phyloP scores from a whole-genome alignment of 2,888 invertebrate genomes.

The Trachelus iudaicus region DNA sequence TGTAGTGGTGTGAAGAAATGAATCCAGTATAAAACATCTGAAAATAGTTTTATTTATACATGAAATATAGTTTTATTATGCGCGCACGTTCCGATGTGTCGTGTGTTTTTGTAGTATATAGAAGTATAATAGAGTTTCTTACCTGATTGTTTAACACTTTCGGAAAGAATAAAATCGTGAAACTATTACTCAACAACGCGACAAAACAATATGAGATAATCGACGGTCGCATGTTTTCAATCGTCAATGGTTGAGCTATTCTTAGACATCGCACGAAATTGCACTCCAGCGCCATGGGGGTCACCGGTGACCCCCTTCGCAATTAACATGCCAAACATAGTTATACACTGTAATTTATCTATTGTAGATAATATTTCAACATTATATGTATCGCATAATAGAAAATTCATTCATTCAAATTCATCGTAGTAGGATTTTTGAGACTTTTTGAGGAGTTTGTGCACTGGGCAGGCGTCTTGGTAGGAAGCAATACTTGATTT shows the following conservation, averaged over 20 bases:
- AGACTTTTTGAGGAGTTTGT: no score
- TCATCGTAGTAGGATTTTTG: no score
- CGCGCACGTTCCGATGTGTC: background rate
- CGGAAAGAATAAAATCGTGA: conserved; percentile 10
- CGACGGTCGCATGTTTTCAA: no score
- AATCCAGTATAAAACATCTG: conserved; percentile 17
- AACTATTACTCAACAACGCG: conserved; percentile 9
- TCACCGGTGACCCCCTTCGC: background rate
- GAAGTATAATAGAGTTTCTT: conserved; percentile 5
- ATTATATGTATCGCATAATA: conserved; percentile 24
- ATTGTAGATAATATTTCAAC: conserved; percentile 25
- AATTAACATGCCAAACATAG: background rate
- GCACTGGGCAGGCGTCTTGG: no score
- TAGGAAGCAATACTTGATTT: no score
- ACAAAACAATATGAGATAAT: background rate
- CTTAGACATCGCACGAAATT: background rate
- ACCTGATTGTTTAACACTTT: conserved; percentile 14
- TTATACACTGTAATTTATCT: conserved; percentile 18
- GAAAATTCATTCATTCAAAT: conserved; percentile 25
- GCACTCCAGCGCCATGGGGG: conserved; percentile 9
- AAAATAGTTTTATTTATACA: conserved; percentile 9
- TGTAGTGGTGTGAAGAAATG: conserved; percentile 17
- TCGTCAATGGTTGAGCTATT: no score
- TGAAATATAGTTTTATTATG: conserved; percentile 4
- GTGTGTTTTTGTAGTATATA: background rate